These are phyloP conservation scores for Amblyjoppa proteus DNA, from an alignment of 2,888 invertebrate genomes.

Conservation along the genomic window DNA sequence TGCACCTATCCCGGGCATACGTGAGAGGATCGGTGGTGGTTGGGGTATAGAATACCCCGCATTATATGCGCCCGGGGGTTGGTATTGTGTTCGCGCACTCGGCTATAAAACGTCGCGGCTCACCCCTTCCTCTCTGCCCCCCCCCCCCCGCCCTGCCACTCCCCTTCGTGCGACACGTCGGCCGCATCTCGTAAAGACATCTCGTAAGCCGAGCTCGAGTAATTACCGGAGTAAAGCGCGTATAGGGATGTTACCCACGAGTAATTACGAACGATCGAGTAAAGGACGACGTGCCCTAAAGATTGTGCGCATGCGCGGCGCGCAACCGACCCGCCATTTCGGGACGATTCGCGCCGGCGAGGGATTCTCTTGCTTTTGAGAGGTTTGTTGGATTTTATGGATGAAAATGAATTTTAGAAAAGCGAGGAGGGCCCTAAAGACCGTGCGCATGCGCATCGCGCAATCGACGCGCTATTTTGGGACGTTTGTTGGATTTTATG, in stretches of 20 bases:
- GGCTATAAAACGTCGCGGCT: constrained; percentile 51
- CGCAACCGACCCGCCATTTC: neutral
- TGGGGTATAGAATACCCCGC: constrained; percentile 25
- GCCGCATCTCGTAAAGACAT: constrained; percentile 60
- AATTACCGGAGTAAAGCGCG: constrained; percentile 48
- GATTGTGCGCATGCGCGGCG: neutral
- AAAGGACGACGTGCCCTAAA: neutral
- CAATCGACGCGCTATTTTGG: neutral
- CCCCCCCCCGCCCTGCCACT: too few species aligned
- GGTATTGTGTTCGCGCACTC: constrained; percentile 53
- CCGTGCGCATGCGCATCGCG: neutral
- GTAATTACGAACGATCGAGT: constrained; percentile 46
- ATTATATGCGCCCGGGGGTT: constrained; percentile 53
- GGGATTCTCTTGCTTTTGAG: neutral
- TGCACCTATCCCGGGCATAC: constrained; percentile 27
- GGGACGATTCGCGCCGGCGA: neutral
- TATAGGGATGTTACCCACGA: constrained; percentile 54
- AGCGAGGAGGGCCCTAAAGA: neutral
- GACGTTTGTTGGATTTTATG: neutral
- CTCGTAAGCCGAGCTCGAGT: constrained; percentile 54
- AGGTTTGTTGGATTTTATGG: neutral
- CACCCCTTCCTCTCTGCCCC: too few species aligned
- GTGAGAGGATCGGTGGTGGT: constrained; percentile 24
- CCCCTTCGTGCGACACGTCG: constrained; percentile 50
- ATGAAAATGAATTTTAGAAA: neutral